phyloP scores from a whole-genome alignment of 1,140 invertebrate species.

The Musca domestica region DNA sequence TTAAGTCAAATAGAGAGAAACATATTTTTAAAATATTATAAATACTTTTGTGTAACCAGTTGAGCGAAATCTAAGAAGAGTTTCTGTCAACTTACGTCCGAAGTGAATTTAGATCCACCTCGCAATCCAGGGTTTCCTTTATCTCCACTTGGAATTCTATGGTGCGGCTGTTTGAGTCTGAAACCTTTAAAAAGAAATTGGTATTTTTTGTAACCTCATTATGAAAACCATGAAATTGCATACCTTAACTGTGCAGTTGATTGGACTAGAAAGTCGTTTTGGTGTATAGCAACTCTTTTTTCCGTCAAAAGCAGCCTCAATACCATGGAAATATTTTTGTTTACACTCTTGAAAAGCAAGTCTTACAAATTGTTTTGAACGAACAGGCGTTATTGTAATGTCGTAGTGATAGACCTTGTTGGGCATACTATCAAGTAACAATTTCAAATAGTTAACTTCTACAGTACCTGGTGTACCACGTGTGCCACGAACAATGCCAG shows the following conservation, averaged over 20 bases:
- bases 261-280: slow-evolving; percentile 24
- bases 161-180: slow-evolving; percentile 30
- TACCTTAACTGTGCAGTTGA: slow-evolving; percentile 35
- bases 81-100: slow-evolving; percentile 56
- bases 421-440: slow-evolving; percentile 56
- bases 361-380: slow-evolving; percentile 55
- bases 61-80: too few relatives aligned
- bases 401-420: slow-evolving; percentile 58
- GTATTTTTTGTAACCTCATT: not conserved
- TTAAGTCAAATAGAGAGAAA: too few relatives aligned
- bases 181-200: slow-evolving; percentile 33
- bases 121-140: slow-evolving; percentile 60
- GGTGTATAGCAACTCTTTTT: slow-evolving; percentile 54
- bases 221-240: slow-evolving; percentile 14
- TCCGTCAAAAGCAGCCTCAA: slow-evolving; percentile 70
- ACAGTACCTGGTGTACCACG: slow-evolving; percentile 54
- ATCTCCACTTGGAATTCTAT: slow-evolving; percentile 61
- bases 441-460: slow-evolving; percentile 60
- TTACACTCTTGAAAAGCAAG: slow-evolving; percentile 42
- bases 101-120: slow-evolving; percentile 56
- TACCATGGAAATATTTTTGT: slow-evolving; percentile 35
- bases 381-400: slow-evolving; percentile 56
- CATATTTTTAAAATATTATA: too few relatives aligned
- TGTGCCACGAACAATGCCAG: slow-evolving; percentile 45
- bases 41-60: too few relatives aligned